Base-by-base conservation (phyloP, 2,113 vertebrate genomes). In the Tachuris rubrigastra region DNA sequence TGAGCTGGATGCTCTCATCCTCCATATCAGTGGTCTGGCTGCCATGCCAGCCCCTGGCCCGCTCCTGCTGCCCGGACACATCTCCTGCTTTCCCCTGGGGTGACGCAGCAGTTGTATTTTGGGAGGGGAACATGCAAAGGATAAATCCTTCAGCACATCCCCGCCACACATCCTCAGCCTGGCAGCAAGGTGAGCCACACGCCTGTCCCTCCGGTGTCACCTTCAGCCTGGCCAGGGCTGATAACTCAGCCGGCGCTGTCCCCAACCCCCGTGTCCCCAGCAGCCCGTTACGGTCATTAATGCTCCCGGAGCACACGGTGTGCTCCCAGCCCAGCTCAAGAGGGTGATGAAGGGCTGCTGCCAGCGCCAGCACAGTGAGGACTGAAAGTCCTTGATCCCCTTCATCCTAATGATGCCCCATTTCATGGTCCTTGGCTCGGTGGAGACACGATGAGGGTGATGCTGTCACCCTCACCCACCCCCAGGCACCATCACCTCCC, bases 341-440 rank as follows among this genome's bases (percentile, higher is more conserved):
- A 67, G 28, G 0, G 2, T 95, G 93, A 92, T 78, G 56, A 59
- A 91, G 30, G 5, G 60, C 88, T 63, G 85, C 17, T 8, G 27
- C 75, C 74, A 41, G 87, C 2, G 0, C 80, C 1, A 0, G 63
- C 15, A 0, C 20, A 88, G 71, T 0, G 0, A 15, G 58, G 25
- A 50, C 69, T 13, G 27, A 1, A 13, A 63, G 85, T 90, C 91
- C 85, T 93, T 56, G 66, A 47, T 56, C 59, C 39, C 8, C 53
- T 68, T 33, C 86, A 76, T 53, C 84, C 72, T 68, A 5, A 50
- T 5, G 33, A 17, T 9, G 25, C 62, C 53, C 63, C n/a, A 0
- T 37, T 84, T 83, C 66, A 94, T 12, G 58, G 53, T 35, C 13
- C 76, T 77, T 9, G 44, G 71, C 79, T 75, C 3, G 0, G 28